These are phyloP conservation scores for Callimorpha dominula DNA, from an alignment of 2,888 invertebrate species.

Conservation along the genomic window DNA sequence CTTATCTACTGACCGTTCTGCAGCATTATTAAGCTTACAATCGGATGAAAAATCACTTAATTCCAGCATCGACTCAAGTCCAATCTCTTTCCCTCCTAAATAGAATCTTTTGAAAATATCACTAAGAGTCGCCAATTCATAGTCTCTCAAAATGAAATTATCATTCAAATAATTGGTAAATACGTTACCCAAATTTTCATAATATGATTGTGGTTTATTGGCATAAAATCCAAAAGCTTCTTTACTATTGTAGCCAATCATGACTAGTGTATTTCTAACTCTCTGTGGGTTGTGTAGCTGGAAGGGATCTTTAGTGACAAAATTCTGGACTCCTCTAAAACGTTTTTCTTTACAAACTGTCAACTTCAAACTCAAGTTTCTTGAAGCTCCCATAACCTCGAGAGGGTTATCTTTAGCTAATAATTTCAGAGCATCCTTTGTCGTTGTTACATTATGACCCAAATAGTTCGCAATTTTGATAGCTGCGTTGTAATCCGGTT, in stretches of 20 bases:
- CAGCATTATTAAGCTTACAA: constrained; percentile 55
- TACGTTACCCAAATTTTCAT: constrained; percentile 26
- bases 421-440: constrained; percentile 55
- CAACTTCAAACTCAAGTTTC: constrained; percentile 46
- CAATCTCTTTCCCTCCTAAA: constrained; percentile 52
- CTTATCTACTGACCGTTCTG: constrained; percentile 56
- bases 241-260: constrained; percentile 65
- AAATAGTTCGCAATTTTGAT: constrained; percentile 60
- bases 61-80: constrained; percentile 52
- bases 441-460: constrained; percentile 50
- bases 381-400: constrained; percentile 55
- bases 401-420: constrained; percentile 56
- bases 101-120: constrained; percentile 52
- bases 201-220: constrained; percentile 46
- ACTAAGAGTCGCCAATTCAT: constrained; percentile 44
- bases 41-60: constrained; percentile 60
- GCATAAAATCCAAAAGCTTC: constrained; percentile 56
- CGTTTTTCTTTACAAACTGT: constrained; percentile 60
- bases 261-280: constrained; percentile 49
- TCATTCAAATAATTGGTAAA: constrained; percentile 30
- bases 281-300: constrained; percentile 47
- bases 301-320: constrained; percentile 50
- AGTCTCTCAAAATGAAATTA: constrained; percentile 16
- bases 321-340: constrained; percentile 51
- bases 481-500: constrained; percentile 56